phyloP scores from a whole-genome alignment of 2,888 invertebrate genomes.

The Cyclophora punctaria region DNA sequence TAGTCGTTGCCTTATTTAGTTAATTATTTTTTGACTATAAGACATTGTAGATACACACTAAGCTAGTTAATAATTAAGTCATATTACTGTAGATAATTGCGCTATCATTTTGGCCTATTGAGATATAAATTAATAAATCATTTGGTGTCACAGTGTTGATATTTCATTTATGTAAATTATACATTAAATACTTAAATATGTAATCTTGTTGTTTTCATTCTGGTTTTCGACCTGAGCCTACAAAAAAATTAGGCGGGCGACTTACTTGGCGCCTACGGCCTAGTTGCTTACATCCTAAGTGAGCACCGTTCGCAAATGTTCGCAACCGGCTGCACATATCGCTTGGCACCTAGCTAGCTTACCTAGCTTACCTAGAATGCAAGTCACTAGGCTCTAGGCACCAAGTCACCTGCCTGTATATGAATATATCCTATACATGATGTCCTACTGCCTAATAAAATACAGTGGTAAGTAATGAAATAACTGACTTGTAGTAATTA shows the following conservation, averaged over 20 bases:
- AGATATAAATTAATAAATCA: slow-evolving; percentile 59
- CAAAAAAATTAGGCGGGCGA: not conserved
- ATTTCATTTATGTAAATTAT: slow-evolving; percentile 17
- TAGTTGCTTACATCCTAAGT: too few species aligned
- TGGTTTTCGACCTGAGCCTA: slow-evolving; percentile 1
- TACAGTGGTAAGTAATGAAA: too few species aligned
- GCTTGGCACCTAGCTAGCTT: too few species aligned
- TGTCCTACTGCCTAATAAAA: too few species aligned
- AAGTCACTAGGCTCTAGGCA: too few species aligned
- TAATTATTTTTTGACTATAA: slow-evolving; percentile 72
- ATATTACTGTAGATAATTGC: slow-evolving; percentile 69
- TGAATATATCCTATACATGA: too few species aligned
- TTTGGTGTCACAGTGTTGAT: slow-evolving; percentile 61
- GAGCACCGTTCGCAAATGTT: too few species aligned
- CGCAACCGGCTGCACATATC: not conserved
- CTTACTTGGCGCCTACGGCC: not conserved
- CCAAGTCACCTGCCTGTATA: too few species aligned
- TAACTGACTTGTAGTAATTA: too few species aligned
- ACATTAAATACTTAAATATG: too few species aligned
- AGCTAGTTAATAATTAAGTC: slow-evolving; percentile 64
- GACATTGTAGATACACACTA: slow-evolving; percentile 67
- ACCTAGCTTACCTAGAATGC: too few species aligned
- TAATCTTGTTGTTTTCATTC: too few species aligned
- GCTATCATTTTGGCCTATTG: slow-evolving; percentile 73
- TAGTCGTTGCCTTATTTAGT: slow-evolving; percentile 76